Base-by-base conservation (phyloP, 2,113 vertebrate species). In the Psittacara wagleri region DNA sequence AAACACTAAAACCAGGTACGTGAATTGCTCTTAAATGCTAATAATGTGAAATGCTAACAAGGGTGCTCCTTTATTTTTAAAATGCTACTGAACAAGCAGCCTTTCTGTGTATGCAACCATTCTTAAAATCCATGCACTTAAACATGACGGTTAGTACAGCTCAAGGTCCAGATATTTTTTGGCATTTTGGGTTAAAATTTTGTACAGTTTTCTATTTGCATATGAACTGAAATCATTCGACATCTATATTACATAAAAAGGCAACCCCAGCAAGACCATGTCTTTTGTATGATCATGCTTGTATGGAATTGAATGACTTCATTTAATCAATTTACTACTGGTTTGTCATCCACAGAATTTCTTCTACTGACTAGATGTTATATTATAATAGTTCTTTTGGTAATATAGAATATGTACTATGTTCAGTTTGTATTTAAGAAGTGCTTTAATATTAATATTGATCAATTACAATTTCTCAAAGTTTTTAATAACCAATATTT, bases 1-100 rank as follows among this genome's bases (percentile, higher is more conserved):
- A 99, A 97, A 99, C 98, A 13, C 97, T 99, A 79, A 99, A 99
- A 97, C 98, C 98, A 96, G 99, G 99, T 99, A 98, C 15, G 88
- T 88, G 17, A 73, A 39, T 84, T 72, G 55, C 44, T 48, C 27
- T 82, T 83, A 86, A 75, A 69, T 67, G 28, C 11, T 72, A 33
- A 75, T 39, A 48, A 35, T 49, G 17, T 57, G 10, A 94, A 75
- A 64, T 49, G 10, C 20, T 54, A 63, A 4, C 35, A 82, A 86
- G 27, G 22, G 1, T 46, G 8, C 3, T 51, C 8, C 15, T 81
- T 88, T 55, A 33, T 17, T 75, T 86, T 76, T 84, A 20, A 48
- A 86, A 54, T 62, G 14, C 15, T 70, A 55, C n/a, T 51, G 43
- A 59, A 63, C 66, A 86, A 19, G 64, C 1, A 86, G 1, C 11